Conservation (phyloP, 1,140 invertebrate genomes). For the Heliconius hermathena region DNA sequence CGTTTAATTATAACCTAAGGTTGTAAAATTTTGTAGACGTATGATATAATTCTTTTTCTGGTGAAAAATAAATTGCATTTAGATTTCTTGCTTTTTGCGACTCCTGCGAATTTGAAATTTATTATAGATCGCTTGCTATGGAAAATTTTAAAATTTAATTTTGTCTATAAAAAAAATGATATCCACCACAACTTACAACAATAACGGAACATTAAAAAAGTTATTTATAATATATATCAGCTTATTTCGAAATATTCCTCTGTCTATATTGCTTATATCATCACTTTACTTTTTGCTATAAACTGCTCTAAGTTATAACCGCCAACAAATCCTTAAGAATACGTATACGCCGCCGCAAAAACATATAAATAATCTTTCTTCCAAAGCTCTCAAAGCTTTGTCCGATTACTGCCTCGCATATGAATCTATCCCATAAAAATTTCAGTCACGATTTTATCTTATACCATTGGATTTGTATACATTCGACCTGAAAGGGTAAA, state of each 20-base stretch:
- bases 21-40: no score
- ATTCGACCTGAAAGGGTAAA: conserved; percentile 23
- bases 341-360: not conserved
- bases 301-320: not conserved
- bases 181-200: no score
- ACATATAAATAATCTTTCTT: conserved; percentile 7
- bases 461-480: conserved; percentile 27
- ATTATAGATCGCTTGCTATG: no score
- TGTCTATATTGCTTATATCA: not conserved
- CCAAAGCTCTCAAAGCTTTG: not conserved
- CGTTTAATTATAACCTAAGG: no score
- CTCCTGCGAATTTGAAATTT: no score
- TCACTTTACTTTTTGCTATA: not conserved
- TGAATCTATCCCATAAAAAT: conserved; percentile 2
- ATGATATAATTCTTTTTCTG: no score
- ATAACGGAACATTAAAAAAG: not conserved
- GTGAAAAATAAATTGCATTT: no score
- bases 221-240: not conserved
- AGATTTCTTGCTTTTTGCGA: no score
- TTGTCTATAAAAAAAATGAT: no score
- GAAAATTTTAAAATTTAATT: no score
- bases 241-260: not conserved
- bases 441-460: conserved; percentile 28
- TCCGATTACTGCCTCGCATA: not conserved
- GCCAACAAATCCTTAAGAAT: not conserved